These are phyloP conservation scores for Elysia chlorotica DNA, from an alignment of 1,140 invertebrate genomes.

Conservation along the genomic window DNA sequence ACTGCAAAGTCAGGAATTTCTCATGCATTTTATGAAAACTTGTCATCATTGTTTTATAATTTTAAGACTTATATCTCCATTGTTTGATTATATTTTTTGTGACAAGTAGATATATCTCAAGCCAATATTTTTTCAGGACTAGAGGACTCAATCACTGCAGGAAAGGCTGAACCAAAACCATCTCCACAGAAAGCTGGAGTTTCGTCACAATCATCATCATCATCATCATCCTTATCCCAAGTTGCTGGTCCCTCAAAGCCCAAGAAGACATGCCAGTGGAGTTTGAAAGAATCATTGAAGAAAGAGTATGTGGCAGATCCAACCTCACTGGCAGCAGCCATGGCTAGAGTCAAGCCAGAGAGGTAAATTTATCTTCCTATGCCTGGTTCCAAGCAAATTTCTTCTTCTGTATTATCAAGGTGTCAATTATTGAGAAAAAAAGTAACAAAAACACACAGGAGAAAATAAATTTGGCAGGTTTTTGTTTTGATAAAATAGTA, in stretches of 20 bases:
- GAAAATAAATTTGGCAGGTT: no score
- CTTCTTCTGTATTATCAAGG: background rate
- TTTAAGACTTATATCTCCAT: no score
- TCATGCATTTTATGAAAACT: no score
- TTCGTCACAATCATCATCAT: background rate
- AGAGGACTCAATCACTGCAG: background rate
- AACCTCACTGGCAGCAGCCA: slow-evolving; percentile 4
- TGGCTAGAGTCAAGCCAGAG: background rate
- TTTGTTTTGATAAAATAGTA: no score
- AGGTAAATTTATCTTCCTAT: no score
- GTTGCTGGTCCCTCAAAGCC: background rate
- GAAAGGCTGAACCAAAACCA: background rate
- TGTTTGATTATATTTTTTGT: no score
- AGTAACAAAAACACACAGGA: no score
- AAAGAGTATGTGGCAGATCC: slow-evolving; percentile 10
- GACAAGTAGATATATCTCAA: no score
- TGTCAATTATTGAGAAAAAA: no score
- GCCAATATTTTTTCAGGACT: background rate
- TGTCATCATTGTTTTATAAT: no score
- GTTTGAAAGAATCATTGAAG: background rate
- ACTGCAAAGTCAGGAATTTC: no score
- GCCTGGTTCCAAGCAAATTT: background rate
- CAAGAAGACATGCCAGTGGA: background rate
- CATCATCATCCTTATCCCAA: no score
- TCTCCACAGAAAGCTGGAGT: background rate